Base-by-base conservation (phyloP, 1,140 invertebrate species). In the Paramacrobiotus metropolitanus region DNA sequence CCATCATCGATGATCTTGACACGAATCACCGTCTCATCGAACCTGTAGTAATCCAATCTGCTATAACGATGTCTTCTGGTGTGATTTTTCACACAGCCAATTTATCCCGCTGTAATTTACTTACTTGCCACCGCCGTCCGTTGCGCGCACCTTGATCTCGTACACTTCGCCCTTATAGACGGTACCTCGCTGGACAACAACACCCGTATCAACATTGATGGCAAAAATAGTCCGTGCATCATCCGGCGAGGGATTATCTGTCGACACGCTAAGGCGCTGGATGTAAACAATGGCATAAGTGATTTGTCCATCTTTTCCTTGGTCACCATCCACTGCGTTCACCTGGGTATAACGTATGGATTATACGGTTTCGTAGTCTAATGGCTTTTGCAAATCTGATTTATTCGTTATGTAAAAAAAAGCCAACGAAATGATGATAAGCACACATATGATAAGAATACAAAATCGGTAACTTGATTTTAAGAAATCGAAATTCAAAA, bases 201-300 rank as follows among this genome's bases (percentile, higher is more conserved):
- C 48, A 4, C 48, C 48, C 15, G 48, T 55, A 21, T 55, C 48
- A 4, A 55, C 48, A 21, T 55, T 55, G 21, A 55, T 55, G 48
- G 24, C 48, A 55, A 55, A 55, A 21, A 55, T 55, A 24, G 15
- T 21, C 15, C 48, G 48, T 21, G 48, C 48, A 24, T 55, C 48
- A 21, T 15, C 15, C 21, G 48, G 48, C 21, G 48, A 20, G 48
- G 48, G 48, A 55, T 55, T 55, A 24, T 55, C 24, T 4, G 48
- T 20, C 15, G 48, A 55, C 15, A 55, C 48, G 48, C 15, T 24
- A 4, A 55, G 24, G 15, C 48, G 48, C 24, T 55, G 48, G 2
- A 90, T 84, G 71, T 89, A 86, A 69, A 86, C 84, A 62, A 91
- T 85, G 63, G 79, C 82, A 74, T 88, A 91, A 2, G 79, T 80